Evolutionary conservation across 2,113 vertebrate species (phyloP).

Genomic region (Lycocorax pyrrhopterus): DNA sequence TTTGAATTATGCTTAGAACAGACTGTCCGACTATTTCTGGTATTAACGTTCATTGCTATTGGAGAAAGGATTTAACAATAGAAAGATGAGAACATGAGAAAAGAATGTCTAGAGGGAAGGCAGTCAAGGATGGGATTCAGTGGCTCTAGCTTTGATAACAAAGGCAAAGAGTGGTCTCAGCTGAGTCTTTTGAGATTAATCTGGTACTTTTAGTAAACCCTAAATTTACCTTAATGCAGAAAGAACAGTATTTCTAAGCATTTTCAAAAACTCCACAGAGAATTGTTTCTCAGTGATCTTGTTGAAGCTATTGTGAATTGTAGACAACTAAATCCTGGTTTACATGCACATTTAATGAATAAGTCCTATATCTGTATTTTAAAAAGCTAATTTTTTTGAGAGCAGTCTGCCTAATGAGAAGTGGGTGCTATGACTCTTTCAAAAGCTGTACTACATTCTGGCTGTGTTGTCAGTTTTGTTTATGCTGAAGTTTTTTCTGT

Average conservation of each 20-base stretch:
- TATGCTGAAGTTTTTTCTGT: background rate
- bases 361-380: background rate
- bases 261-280: background rate
- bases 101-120: conserved; percentile 55
- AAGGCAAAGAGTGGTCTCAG: background rate
- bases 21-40: conserved; percentile 54
- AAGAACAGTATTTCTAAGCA: background rate
- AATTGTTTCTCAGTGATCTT: background rate
- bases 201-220: background rate
- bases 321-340: background rate
- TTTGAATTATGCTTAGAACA: conserved; percentile 65
- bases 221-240: background rate
- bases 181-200: background rate
- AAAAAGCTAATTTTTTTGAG: background rate
- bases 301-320: background rate
- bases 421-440: background rate
- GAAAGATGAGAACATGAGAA: conserved; percentile 58
- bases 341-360: background rate
- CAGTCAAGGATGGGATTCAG: conserved; percentile 51
- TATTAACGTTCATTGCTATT: conserved; percentile 41
- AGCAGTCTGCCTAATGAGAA: background rate
- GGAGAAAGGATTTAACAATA: conserved; percentile 54
- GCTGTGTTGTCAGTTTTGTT: background rate
- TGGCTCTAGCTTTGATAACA: conserved; percentile 52
- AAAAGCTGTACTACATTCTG: background rate